Evolutionary conservation across 2,113 vertebrate genomes (phyloP).

Genomic region (Tiliqua scincoides): DNA sequence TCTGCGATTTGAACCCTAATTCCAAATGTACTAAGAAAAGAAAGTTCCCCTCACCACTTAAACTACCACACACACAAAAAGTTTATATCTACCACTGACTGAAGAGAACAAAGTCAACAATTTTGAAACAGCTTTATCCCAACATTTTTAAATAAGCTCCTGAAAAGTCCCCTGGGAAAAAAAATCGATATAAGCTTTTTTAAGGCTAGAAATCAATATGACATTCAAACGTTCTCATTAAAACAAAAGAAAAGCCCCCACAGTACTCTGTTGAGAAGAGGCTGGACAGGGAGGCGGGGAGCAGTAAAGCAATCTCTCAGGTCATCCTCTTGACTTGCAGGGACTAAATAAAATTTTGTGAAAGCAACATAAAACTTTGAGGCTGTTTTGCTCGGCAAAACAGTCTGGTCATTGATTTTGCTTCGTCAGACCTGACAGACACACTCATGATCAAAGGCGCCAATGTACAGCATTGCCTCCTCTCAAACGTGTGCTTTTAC

Average conservation of each 20-base stretch:
- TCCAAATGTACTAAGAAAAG: not conserved
- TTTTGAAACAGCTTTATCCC: constrained; percentile 59
- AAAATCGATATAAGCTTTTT: constrained; percentile 58
- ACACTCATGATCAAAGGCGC: constrained; percentile 6
- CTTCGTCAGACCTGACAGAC: not conserved
- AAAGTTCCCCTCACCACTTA: not conserved
- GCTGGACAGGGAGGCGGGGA: not conserved
- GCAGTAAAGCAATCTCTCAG: not conserved
- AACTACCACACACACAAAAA: not conserved
- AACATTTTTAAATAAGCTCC: constrained; percentile 58
- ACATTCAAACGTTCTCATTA: constrained; percentile 62
- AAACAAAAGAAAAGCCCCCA: constrained; percentile 15
- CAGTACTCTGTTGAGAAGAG: not conserved
- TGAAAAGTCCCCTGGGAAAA: constrained; percentile 49
- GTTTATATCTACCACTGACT: constrained; percentile 38
- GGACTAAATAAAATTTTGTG: not conserved
- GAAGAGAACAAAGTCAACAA: constrained; percentile 60
- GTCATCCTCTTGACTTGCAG: not conserved
- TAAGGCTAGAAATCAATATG: constrained; percentile 66
- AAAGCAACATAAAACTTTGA: not conserved
- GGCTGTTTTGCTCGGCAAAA: not conserved
- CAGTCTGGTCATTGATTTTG: constrained; percentile 14
- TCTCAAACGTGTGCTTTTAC: not conserved
- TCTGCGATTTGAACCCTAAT: not conserved
- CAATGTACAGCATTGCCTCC: not conserved